A percentile compares a stretch with the other conserved stretches of the same genome.
These are phyloP conservation scores for Phortica variegata DNA, from an alignment of 1,140 invertebrate species.

Conservation along the genomic window DNA sequence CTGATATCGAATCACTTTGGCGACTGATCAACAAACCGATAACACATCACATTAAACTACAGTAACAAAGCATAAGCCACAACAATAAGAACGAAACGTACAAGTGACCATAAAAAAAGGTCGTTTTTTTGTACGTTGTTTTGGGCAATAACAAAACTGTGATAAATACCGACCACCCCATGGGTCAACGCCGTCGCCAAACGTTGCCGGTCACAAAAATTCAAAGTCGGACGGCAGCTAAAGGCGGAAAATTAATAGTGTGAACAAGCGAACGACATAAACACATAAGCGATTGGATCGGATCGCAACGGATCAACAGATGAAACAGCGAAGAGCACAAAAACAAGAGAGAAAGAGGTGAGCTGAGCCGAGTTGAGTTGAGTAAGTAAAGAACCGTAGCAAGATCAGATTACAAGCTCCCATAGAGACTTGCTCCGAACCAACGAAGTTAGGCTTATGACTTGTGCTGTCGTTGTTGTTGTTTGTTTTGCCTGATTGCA, in stretches of 20 bases:
- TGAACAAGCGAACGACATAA: conserved; percentile 31
- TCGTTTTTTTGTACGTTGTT: no score
- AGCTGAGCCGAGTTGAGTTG: neutral
- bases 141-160: conserved; percentile 30
- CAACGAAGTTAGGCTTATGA: no score
- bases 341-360: neutral
- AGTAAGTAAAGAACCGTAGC: conserved; percentile 12
- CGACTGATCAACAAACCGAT: conserved; percentile 55
- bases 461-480: conserved; percentile 14
- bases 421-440: no score
- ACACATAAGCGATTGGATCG: conserved; percentile 18
- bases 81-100: conserved; percentile 40
- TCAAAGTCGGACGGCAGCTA: neutral
- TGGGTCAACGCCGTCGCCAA: conserved; percentile 19
- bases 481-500: conserved; percentile 29
- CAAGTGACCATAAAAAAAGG: no score
- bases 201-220: conserved; percentile 2
- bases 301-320: no score
- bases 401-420: conserved; percentile 24
- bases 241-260: conserved; percentile 54
- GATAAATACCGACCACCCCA: conserved; percentile 55
- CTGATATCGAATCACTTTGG: conserved; percentile 50
- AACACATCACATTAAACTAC: conserved; percentile 54
- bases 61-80: conserved; percentile 19
- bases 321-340: conserved; percentile 2